Percentiles rank a stretch among this genome's conserved stretches.
Evolutionary conservation across 2,113 vertebrate species (phyloP).

Genomic region (Rafetus swinhoei): DNA sequence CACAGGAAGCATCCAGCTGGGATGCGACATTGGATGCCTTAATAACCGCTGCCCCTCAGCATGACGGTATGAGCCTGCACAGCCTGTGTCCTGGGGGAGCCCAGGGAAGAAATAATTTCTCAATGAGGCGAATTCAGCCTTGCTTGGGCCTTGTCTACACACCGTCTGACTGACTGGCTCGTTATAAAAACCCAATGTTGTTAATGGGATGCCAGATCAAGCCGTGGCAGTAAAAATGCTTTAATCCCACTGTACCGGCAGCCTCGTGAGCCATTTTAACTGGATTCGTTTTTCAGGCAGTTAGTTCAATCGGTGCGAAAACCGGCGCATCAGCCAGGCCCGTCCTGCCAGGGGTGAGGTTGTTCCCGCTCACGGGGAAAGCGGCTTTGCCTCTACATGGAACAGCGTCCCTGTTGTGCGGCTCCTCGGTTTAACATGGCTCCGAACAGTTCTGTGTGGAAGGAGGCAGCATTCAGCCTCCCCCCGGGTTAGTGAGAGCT

Average conservation of each 20-base stretch:
- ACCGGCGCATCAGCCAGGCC: constrained; percentile 10
- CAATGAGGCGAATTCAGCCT: not conserved
- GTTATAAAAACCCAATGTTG: constrained; percentile 35
- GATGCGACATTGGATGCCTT: not conserved
- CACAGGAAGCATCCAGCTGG: not conserved
- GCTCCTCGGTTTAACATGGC: not conserved
- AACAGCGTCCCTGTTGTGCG: not conserved
- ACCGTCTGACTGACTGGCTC: constrained; percentile 37
- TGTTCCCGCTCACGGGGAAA: not conserved
- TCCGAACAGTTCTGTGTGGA: not conserved
- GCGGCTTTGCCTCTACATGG: not conserved
- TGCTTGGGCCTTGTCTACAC: not conserved
- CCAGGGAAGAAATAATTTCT: not conserved
- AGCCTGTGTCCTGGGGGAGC: not conserved
- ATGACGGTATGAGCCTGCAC: not conserved
- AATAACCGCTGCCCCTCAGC: not conserved
- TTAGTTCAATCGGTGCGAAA: constrained; percentile 11
- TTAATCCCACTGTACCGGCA: constrained; percentile 7
- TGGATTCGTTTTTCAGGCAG: not conserved
- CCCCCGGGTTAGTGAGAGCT: not conserved
- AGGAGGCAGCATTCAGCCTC: not conserved
- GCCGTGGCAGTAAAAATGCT: not conserved
- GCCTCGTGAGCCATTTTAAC: not conserved
- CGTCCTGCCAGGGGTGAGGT: not conserved
- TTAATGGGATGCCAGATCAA: constrained; percentile 32